Percentiles rank a stretch among this genome's conserved stretches.
phyloP scores from a whole-genome alignment of 2,888 invertebrate species.

The Hydroisotoma schaefferi region DNA sequence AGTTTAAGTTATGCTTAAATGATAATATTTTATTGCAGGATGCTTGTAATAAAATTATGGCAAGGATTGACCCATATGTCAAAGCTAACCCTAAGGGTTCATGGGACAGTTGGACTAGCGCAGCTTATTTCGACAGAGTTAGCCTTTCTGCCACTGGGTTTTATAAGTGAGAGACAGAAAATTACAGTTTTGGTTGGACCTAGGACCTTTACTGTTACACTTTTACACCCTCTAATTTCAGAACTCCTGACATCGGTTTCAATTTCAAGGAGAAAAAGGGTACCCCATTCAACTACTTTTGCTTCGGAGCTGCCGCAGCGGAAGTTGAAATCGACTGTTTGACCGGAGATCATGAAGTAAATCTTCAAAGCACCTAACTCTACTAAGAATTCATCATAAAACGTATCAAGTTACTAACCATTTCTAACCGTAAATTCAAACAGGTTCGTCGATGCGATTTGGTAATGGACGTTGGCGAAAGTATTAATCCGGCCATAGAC shows the following conservation, averaged over 20 bases:
- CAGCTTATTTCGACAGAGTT: slow-evolving; percentile 72
- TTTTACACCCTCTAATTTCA: slow-evolving; percentile 11
- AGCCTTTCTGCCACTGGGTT: slow-evolving; percentile 80
- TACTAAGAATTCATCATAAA: not conserved
- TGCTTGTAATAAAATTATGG: slow-evolving; percentile 72
- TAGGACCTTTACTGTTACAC: not conserved
- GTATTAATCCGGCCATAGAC: slow-evolving; percentile 93
- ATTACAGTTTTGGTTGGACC: not conserved
- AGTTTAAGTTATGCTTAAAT: not conserved
- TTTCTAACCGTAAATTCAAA: too few relatives aligned
- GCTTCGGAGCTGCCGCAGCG: slow-evolving; percentile 78
- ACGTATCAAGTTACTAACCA: not conserved
- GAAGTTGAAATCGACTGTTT: slow-evolving; percentile 92
- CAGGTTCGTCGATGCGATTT: slow-evolving; percentile 81
- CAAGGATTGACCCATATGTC: slow-evolving; percentile 70
- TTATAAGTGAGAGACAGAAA: slow-evolving; percentile 54
- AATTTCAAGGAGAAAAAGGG: slow-evolving; percentile 68
- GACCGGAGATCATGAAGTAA: slow-evolving; percentile 83
- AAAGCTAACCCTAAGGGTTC: slow-evolving; percentile 69
- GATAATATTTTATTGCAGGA: slow-evolving; percentile 54
- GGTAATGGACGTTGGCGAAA: slow-evolving; percentile 87
- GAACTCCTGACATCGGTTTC: slow-evolving; percentile 69
- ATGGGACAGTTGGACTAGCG: slow-evolving; percentile 79
- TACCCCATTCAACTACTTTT: slow-evolving; percentile 74
- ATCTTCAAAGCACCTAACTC: not conserved